Conservation (phyloP, 2,797 vertebrate species). For the Bryconaethiops microstoma region DNA sequence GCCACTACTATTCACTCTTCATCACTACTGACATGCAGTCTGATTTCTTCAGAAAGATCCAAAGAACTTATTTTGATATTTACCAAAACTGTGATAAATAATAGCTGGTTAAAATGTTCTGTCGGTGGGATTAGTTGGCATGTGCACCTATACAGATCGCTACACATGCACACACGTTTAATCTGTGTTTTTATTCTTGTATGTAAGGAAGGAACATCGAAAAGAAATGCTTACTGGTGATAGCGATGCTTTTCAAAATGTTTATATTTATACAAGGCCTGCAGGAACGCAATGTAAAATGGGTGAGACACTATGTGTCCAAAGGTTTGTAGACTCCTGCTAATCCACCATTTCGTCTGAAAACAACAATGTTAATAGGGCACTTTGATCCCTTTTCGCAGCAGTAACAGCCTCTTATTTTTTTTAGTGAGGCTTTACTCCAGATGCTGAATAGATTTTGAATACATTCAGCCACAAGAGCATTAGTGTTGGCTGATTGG, state of each 20-base stretch:
- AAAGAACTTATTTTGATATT: neutral
- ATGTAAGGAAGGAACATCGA: too few species aligned
- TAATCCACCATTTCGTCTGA: neutral
- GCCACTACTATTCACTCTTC: neutral
- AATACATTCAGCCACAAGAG: neutral
- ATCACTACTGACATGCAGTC: too few species aligned
- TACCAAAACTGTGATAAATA: neutral
- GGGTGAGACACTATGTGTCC: too few species aligned
- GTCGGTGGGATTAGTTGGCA: neutral
- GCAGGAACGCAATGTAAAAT: neutral
- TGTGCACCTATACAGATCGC: too few species aligned
- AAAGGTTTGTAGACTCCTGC: neutral
- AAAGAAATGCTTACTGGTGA: too few species aligned
- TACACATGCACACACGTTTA: neutral
- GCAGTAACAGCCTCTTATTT: neutral
- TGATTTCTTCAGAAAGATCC: too few species aligned
- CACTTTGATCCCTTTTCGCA: neutral
- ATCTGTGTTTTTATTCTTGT: neutral
- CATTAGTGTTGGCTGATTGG: neutral
- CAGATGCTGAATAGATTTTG: neutral
- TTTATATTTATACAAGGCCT: too few species aligned
- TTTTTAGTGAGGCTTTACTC: neutral
- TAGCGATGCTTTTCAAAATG: too few species aligned
- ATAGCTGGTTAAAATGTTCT: too few species aligned
- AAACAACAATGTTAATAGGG: neutral